phyloP scores from a whole-genome alignment of 2,888 invertebrate genomes.

The Polydrusus tereticollis region DNA sequence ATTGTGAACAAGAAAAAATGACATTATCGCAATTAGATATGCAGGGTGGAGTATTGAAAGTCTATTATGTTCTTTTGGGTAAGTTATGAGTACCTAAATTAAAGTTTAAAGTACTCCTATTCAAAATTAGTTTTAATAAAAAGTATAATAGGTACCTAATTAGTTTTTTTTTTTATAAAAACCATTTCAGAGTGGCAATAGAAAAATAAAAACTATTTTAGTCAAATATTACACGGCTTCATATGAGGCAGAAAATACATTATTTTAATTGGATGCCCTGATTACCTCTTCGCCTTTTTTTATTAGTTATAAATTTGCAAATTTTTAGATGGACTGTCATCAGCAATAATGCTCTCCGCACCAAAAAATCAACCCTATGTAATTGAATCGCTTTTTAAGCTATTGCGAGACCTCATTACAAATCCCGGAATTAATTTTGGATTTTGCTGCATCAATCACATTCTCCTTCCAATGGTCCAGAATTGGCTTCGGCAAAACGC shows the following conservation, averaged over 20 bases:
- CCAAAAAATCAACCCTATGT: slow-evolving; percentile 84
- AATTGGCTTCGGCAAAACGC: slow-evolving; percentile 84
- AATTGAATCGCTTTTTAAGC: slow-evolving; percentile 88
- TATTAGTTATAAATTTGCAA: neutral
- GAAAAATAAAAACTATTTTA: too few species aligned
- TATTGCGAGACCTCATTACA: slow-evolving; percentile 81
- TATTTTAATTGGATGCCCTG: too few species aligned
- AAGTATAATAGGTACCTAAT: too few species aligned
- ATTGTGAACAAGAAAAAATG: slow-evolving; percentile 68
- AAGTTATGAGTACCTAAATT: slow-evolving; percentile 1
- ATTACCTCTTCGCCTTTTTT: neutral
- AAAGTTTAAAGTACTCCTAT: too few species aligned
- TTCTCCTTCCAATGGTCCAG: slow-evolving; percentile 92
- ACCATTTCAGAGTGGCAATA: too few species aligned
- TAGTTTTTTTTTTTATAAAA: too few species aligned
- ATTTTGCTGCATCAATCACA: slow-evolving; percentile 91
- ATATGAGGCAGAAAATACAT: neutral
- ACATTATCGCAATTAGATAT: slow-evolving; percentile 80
- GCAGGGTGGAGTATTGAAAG: slow-evolving; percentile 86
- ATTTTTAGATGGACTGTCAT: slow-evolving; percentile 80
- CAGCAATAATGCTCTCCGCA: slow-evolving; percentile 86
- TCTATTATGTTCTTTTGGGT: slow-evolving; percentile 86
- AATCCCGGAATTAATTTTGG: slow-evolving; percentile 92
- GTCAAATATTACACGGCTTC: too few species aligned
- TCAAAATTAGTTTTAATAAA: too few species aligned